Percentiles rank a stretch among this genome's conserved stretches.
Conservation (phyloP, 2,888 invertebrate genomes). For the Willowsia nigromaculata region DNA sequence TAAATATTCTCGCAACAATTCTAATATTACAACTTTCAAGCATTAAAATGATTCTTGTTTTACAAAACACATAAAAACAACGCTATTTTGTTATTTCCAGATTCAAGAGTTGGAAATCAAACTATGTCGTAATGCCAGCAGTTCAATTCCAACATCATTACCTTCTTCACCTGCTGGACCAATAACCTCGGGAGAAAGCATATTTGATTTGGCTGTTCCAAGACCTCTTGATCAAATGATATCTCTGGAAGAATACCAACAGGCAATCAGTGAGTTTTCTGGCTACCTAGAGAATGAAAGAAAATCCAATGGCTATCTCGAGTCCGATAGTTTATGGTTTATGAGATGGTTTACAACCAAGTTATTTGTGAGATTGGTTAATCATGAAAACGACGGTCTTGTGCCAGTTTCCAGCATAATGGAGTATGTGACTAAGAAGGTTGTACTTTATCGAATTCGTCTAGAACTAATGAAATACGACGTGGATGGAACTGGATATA, state of each 20-base stretch:
- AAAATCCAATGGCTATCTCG: neutral
- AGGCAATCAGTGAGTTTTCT: neutral
- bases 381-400: neutral
- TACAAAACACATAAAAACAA: neutral
- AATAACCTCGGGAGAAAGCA: neutral
- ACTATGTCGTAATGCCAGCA: neutral
- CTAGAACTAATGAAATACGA: slow-evolving; percentile 20
- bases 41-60: neutral
- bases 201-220: neutral
- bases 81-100: neutral
- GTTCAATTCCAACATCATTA: neutral
- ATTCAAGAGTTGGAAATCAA: neutral
- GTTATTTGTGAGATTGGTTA: neutral
- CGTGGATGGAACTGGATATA: neutral
- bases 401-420: slow-evolving; percentile 16
- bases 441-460: neutral
- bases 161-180: neutral
- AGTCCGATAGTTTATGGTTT: slow-evolving; percentile 11
- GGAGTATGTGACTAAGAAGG: slow-evolving; percentile 7
- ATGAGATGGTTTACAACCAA: slow-evolving; percentile 32
- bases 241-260: slow-evolving; percentile 1
- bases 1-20: neutral
- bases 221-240: neutral
- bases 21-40: neutral
- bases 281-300: neutral